These are phyloP conservation scores for Dasyurus viverrinus DNA, from an alignment of 2,113 vertebrate genomes.

Conservation along the genomic window DNA sequence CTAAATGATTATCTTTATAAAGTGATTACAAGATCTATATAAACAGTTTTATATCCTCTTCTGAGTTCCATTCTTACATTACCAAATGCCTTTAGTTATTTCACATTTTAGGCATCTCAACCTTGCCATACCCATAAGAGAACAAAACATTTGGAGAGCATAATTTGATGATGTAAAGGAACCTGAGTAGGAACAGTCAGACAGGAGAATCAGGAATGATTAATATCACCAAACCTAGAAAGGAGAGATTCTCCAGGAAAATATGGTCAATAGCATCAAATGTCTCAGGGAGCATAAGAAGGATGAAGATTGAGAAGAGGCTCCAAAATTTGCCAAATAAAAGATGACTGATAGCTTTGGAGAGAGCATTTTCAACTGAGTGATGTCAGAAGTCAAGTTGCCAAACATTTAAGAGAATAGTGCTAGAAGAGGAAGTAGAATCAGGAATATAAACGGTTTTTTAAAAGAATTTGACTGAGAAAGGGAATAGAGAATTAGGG, in stretches of 20 bases:
- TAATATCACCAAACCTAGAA: background rate
- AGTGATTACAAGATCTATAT: background rate
- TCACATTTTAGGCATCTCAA: background rate
- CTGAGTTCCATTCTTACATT: background rate
- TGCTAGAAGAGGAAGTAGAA: background rate
- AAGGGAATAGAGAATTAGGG: background rate
- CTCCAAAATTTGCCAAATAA: background rate
- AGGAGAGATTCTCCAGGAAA: background rate
- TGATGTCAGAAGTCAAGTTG: background rate
- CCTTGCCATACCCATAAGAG: background rate
- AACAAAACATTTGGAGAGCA: background rate
- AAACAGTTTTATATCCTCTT: background rate
- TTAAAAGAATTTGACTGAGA: background rate
- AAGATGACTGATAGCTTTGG: background rate
- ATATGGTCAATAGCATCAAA: background rate
- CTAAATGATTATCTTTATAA: background rate
- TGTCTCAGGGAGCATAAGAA: background rate
- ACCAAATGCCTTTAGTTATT: background rate
- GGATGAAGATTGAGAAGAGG: background rate
- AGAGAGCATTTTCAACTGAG: background rate
- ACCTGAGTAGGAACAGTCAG: background rate
- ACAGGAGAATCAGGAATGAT: background rate
- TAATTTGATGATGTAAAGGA: background rate
- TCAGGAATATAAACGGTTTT: background rate
- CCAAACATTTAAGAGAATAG: background rate